Evolutionary conservation across 1,140 invertebrate genomes (phyloP).

Genomic region (Atta colombica): DNA sequence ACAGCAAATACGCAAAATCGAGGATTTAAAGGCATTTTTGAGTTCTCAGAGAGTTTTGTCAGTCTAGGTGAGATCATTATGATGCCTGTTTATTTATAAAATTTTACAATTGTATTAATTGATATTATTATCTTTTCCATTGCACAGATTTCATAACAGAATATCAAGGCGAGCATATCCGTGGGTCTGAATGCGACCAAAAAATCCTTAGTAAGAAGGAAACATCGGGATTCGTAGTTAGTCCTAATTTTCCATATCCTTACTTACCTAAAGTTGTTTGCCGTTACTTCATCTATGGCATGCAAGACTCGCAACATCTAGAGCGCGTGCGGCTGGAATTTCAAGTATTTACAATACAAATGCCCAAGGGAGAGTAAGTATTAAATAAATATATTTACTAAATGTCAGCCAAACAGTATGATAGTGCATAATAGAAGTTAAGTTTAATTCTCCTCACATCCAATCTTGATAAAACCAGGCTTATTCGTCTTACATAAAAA

Average conservation of each 20-base stretch:
- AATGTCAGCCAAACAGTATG: neutral
- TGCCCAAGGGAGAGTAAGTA: slow-evolving; percentile 90
- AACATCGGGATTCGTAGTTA: slow-evolving; percentile 95
- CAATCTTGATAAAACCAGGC: too few relatives aligned
- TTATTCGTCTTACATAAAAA: too few relatives aligned
- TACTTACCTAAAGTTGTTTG: slow-evolving; percentile 98
- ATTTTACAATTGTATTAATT: neutral
- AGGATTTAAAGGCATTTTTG: slow-evolving; percentile 98
- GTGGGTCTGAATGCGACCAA: slow-evolving; percentile 98
- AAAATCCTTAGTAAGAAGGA: slow-evolving; percentile 97
- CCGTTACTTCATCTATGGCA: slow-evolving; percentile 98
- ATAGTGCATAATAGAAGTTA: neutral
- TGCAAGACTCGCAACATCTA: slow-evolving; percentile 97
- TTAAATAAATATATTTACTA: neutral
- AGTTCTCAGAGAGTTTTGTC: slow-evolving; percentile 98
- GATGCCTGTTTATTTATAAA: neutral
- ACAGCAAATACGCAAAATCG: slow-evolving; percentile 97
- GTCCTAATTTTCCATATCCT: slow-evolving; percentile 97
- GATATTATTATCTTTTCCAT: neutral
- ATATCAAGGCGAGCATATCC: slow-evolving; percentile 95
- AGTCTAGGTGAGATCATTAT: slow-evolving; percentile 92
- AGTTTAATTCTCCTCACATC: too few relatives aligned
- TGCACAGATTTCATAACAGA: slow-evolving; percentile 96
- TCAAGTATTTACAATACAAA: slow-evolving; percentile 95
- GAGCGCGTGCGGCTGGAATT: slow-evolving; percentile 97